Evolutionary conservation across 2,797 vertebrate species (phyloP).

Genomic region (Acropternis orthonyx): DNA sequence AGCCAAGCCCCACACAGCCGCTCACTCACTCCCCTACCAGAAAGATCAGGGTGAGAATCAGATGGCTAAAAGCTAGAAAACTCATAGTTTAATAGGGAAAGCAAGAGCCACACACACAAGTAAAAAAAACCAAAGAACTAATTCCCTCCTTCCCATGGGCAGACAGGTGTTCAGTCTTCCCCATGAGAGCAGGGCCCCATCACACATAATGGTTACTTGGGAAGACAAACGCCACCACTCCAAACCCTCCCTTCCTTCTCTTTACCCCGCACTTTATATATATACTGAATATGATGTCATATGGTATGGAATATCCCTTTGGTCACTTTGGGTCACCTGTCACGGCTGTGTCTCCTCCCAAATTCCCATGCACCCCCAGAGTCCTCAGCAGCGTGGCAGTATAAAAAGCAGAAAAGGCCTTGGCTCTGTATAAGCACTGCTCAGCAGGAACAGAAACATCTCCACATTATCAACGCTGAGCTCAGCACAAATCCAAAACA

Average conservation of each 20-base stretch:
- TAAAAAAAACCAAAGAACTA: not conserved
- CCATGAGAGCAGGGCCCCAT: not conserved
- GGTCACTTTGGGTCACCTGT: not conserved
- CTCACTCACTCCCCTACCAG: not conserved
- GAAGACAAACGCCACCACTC: not conserved
- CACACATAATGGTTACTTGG: not conserved
- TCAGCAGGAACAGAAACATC: not conserved
- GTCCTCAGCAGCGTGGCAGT: not conserved
- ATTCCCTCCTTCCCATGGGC: not conserved
- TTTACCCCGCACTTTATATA: not conserved
- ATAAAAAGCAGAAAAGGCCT: not conserved
- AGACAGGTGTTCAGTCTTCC: not conserved
- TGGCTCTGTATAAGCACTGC: not conserved
- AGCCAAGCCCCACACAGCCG: not conserved
- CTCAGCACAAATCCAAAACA: not conserved
- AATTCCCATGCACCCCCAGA: not conserved
- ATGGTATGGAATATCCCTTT: not conserved
- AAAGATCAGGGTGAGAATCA: not conserved
- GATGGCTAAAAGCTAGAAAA: not conserved
- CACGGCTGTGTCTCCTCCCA: not conserved
- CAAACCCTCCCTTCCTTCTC: not conserved
- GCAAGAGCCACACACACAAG: not conserved
- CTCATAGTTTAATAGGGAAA: not conserved
- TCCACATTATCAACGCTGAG: not conserved
- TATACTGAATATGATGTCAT: not conserved